phyloP scores from a whole-genome alignment of 2,113 vertebrate genomes.

The Sebastes schlegelii region DNA sequence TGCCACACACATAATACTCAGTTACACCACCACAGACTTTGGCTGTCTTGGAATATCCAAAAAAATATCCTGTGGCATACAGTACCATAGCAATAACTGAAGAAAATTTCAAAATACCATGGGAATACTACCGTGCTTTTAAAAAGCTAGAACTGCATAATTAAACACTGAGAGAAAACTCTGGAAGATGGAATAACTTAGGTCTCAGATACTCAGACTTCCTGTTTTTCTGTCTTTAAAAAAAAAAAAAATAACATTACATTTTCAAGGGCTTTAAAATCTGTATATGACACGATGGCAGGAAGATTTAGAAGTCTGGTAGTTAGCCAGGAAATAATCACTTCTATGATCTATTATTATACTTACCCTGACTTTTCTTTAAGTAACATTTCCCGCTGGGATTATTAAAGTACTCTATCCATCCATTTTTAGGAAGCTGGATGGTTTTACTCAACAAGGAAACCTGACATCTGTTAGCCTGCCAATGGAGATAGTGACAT shows the following conservation, averaged over 20 bases:
- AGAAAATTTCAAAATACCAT: background rate
- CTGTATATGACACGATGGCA: background rate
- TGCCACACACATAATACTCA: background rate
- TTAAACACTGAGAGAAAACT: background rate
- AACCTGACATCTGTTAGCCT: constrained; percentile 79
- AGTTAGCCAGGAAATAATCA: background rate
- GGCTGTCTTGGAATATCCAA: background rate
- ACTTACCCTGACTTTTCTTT: background rate
- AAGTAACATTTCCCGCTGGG: background rate
- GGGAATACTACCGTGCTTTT: background rate
- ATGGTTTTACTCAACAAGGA: constrained; percentile 85
- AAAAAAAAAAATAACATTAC: background rate
- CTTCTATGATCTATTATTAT: background rate
- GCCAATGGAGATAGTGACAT: constrained; percentile 85
- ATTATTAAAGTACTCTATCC: background rate
- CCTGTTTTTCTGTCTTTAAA: background rate
- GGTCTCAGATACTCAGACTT: background rate
- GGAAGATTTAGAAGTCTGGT: too few relatives aligned
- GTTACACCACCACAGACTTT: background rate
- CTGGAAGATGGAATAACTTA: background rate
- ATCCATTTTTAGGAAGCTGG: constrained; percentile 85
- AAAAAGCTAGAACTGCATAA: background rate
- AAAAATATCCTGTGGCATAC: background rate
- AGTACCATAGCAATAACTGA: background rate
- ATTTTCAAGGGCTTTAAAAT: background rate